Percentiles rank a stretch among this genome's conserved stretches.
phyloP scores from a whole-genome alignment of 1,140 invertebrate genomes.

The Pectinophora gossypiella region DNA sequence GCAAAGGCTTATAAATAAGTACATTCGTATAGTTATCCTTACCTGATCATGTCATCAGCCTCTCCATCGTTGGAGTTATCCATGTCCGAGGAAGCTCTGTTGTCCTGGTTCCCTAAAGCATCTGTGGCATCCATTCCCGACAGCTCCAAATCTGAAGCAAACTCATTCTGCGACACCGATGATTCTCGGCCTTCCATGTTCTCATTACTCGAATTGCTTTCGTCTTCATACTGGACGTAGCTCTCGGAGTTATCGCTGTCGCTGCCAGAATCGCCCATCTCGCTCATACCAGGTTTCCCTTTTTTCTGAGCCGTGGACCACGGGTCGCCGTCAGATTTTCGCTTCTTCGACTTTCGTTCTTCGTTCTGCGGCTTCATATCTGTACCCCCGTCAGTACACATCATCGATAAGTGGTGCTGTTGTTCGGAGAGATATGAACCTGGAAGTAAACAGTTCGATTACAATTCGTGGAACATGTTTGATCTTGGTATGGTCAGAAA shows the following conservation, averaged over 20 bases:
- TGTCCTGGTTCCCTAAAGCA: slow-evolving; percentile 63
- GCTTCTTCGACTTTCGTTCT: slow-evolving; percentile 64
- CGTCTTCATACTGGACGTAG: slow-evolving; percentile 74
- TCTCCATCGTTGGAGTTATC: slow-evolving; percentile 78
- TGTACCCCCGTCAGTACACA: slow-evolving; percentile 47
- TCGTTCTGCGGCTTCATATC: slow-evolving; percentile 41
- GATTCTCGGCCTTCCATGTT: slow-evolving; percentile 66
- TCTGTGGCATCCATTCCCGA: slow-evolving; percentile 78
- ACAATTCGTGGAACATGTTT: no score
- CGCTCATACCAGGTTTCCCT: slow-evolving; percentile 56
- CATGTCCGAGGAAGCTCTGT: slow-evolving; percentile 76
- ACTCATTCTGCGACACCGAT: slow-evolving; percentile 77
- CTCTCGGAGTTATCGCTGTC: slow-evolving; percentile 78
- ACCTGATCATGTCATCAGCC: slow-evolving; percentile 78
- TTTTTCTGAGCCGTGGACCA: slow-evolving; percentile 55
- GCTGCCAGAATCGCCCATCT: slow-evolving; percentile 78
- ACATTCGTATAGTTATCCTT: not conserved
- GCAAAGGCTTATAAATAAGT: no score
- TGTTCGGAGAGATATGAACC: slow-evolving; percentile 68
- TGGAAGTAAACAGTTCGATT: no score
- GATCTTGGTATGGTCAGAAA: no score
- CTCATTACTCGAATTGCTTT: slow-evolving; percentile 67
- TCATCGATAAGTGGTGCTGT: slow-evolving; percentile 64
- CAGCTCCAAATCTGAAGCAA: slow-evolving; percentile 79
- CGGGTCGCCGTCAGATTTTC: slow-evolving; percentile 55